Evolutionary conservation across 2,113 vertebrate genomes (phyloP).

Genomic region (Ploceus nigricollis): DNA sequence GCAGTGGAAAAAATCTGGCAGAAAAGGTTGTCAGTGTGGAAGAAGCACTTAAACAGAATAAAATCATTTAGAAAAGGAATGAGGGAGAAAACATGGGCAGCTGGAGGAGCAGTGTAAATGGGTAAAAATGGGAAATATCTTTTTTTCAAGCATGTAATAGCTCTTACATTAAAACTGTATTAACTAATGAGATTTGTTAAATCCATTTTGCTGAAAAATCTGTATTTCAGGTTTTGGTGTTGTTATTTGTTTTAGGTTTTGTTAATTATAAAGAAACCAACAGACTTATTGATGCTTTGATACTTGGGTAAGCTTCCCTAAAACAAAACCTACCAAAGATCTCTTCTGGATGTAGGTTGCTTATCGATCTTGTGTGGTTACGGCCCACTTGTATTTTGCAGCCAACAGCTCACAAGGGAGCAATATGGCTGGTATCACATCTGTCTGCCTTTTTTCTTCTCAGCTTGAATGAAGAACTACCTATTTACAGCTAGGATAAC

Average conservation of each 20-base stretch:
- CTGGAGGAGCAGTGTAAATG: neutral
- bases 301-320: neutral
- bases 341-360: neutral
- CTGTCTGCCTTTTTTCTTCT: slow-evolving; percentile 45
- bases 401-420: slow-evolving; percentile 41
- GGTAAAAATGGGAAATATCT: neutral
- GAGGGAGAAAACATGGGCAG: neutral
- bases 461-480: slow-evolving; percentile 27
- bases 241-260: neutral
- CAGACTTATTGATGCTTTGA: neutral
- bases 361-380: neutral
- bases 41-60: neutral
- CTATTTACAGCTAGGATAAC: slow-evolving; percentile 4
- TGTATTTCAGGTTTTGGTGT: neutral
- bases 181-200: neutral
- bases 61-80: neutral
- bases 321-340: neutral
- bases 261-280: neutral
- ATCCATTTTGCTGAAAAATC: neutral
- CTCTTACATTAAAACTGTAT: neutral
- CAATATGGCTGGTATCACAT: slow-evolving; percentile 24
- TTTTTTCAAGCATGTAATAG: neutral
- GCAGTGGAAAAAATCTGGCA: neutral
- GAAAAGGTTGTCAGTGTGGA: neutral
- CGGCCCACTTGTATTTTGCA: slow-evolving; percentile 11